Conservation (phyloP, 2,888 invertebrate species). For the Congeria kusceri region DNA sequence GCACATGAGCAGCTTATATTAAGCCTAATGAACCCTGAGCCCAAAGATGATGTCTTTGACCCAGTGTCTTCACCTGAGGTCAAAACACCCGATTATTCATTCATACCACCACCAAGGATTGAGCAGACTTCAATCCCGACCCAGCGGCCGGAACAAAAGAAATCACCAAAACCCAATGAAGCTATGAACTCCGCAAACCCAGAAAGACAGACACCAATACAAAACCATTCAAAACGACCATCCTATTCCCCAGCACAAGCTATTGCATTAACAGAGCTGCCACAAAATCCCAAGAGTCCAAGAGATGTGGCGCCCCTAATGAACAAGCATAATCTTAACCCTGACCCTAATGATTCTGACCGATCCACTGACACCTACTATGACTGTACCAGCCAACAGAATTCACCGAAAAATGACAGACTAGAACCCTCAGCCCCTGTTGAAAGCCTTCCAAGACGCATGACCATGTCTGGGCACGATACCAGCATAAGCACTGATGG, state of each 20-base stretch:
- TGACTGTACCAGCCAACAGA: slow-evolving; percentile 33
- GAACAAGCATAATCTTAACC: neutral
- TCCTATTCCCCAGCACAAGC: no score
- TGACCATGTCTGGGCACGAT: neutral
- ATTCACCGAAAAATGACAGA: slow-evolving; percentile 11
- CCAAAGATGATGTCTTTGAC: slow-evolving; percentile 22
- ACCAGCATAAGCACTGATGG: slow-evolving; percentile 27
- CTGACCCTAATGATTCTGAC: slow-evolving; percentile 46
- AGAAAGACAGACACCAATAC: no score
- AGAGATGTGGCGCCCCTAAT: neutral
- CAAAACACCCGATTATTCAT: neutral
- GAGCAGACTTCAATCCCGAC: neutral
- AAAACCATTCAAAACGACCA: no score
- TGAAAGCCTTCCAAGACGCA: slow-evolving; percentile 19
- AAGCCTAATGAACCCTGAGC: slow-evolving; percentile 50
- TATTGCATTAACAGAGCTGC: neutral
- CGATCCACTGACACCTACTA: slow-evolving; percentile 41
- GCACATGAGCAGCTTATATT: slow-evolving; percentile 48
- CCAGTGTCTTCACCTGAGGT: slow-evolving; percentile 4
- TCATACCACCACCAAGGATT: slow-evolving; percentile 14
- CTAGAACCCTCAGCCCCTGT: neutral
- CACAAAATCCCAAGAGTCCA: slow-evolving; percentile 1
- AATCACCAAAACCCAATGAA: no score
- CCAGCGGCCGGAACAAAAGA: no score
- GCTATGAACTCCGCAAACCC: no score